A percentile compares a stretch with the other conserved stretches of the same genome.
Evolutionary conservation across 2,113 vertebrate genomes (phyloP).

Genomic region (Lampris incognitus): DNA sequence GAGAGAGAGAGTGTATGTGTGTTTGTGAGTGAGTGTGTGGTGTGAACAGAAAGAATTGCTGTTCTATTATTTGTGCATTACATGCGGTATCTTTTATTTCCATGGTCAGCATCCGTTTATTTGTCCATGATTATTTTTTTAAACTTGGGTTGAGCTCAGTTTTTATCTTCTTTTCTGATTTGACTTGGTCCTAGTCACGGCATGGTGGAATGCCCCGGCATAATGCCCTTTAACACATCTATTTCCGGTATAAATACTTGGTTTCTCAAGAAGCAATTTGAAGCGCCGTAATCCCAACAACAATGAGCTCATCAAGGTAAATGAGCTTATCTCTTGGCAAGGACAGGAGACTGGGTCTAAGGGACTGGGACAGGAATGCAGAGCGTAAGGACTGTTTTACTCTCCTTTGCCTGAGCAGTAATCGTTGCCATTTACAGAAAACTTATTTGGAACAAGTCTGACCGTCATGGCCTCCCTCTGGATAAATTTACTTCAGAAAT

Average conservation of each 20-base stretch:
- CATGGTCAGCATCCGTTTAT: background rate
- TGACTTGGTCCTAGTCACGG: constrained; percentile 3
- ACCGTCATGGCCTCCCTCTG: background rate
- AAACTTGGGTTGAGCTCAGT: background rate
- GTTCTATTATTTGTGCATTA: background rate
- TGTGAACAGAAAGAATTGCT: too few relatives aligned
- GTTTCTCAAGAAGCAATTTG: constrained; percentile 16
- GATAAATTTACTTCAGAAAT: background rate
- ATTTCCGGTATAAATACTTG: background rate
- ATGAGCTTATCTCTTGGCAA: constrained; percentile 29
- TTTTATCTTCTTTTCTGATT: background rate
- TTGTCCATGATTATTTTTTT: background rate
- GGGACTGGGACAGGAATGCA: constrained; percentile 25
- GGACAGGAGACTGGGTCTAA: constrained; percentile 1
- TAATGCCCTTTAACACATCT: background rate
- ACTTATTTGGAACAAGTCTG: background rate
- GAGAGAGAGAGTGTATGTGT: background rate
- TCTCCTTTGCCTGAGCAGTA: too few relatives aligned
- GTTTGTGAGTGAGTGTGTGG: background rate
- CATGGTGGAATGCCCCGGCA: background rate
- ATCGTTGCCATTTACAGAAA: too few relatives aligned
- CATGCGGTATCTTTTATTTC: background rate
- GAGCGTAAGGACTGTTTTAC: background rate
- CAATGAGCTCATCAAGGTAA: constrained; percentile 38
- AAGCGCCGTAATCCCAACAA: constrained; percentile 30